phyloP scores from a whole-genome alignment of 2,888 invertebrate genomes.

The Carpatolechia fugitivella region DNA sequence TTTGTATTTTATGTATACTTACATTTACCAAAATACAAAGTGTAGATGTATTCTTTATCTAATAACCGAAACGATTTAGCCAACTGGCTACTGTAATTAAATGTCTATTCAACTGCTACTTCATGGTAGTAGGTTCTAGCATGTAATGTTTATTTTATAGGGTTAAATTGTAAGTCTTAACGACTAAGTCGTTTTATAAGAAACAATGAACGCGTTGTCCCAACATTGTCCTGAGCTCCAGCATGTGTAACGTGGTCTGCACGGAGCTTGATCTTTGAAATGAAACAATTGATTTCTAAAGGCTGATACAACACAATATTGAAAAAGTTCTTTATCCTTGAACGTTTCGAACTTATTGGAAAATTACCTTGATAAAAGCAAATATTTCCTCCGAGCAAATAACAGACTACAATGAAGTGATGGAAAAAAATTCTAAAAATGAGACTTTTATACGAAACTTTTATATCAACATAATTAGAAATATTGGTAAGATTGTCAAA shows the following conservation, averaged over 20 bases:
- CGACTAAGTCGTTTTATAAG: slow-evolving; percentile 10
- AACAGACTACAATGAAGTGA: background rate
- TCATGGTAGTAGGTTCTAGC: slow-evolving; percentile 4
- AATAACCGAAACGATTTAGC: background rate
- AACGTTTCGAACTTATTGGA: slow-evolving; percentile 2
- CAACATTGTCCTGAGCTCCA: background rate
- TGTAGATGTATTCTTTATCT: slow-evolving; percentile 8
- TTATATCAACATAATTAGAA: background rate
- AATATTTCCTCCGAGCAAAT: background rate
- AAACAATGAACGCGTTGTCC: background rate
- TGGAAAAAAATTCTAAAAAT: slow-evolving; percentile 1
- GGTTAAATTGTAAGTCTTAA: background rate
- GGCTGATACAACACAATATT: slow-evolving; percentile 2
- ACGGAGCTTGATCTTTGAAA: background rate
- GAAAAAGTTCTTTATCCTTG: background rate
- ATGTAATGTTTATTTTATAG: background rate
- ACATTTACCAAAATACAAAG: slow-evolving; percentile 5
- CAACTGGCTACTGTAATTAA: background rate
- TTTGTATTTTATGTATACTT: slow-evolving; percentile 11
- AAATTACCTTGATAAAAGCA: slow-evolving; percentile 3
- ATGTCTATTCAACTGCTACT: background rate
- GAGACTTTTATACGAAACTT: slow-evolving; percentile 7
- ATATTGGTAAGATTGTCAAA: background rate
- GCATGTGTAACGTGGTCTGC: background rate
- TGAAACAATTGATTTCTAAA: background rate